Conservation (phyloP, 2,888 invertebrate species). For the Hydraecia micacea region DNA sequence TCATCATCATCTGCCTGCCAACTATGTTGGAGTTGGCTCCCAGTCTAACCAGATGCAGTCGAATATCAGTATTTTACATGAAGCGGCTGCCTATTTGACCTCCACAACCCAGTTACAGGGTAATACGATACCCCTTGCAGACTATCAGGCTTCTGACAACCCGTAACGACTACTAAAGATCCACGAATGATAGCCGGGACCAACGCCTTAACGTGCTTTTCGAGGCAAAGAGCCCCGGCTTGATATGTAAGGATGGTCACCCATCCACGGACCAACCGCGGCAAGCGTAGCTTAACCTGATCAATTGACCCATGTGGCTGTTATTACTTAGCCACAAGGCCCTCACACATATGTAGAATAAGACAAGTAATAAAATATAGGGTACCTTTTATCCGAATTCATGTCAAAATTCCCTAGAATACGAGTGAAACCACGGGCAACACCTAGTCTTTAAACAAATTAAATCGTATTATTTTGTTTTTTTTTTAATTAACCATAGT, state of each 20-base stretch:
- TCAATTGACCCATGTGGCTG: background rate
- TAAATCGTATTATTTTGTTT: slow-evolving; percentile 26
- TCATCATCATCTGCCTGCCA: background rate
- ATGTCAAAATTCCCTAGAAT: background rate
- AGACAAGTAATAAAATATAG: background rate
- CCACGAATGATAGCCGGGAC: no score
- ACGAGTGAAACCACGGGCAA: background rate
- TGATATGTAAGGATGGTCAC: no score
- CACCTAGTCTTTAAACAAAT: slow-evolving; percentile 36
- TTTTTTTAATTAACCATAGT: slow-evolving; percentile 31
- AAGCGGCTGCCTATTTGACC: no score
- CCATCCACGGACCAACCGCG: background rate
- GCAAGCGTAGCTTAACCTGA: background rate
- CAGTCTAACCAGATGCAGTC: background rate
- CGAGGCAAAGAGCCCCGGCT: no score
- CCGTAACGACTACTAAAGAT: background rate
- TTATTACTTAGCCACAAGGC: background rate
- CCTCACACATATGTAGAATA: background rate
- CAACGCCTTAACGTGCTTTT: no score
- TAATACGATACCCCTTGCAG: background rate
- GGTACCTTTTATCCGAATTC: background rate
- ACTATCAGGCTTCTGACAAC: background rate
- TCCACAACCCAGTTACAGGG: background rate
- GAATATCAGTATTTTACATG: no score
- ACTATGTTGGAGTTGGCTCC: background rate